These are phyloP conservation scores for Zapornia atra DNA, from an alignment of 2,113 vertebrate species.

Conservation along the genomic window DNA sequence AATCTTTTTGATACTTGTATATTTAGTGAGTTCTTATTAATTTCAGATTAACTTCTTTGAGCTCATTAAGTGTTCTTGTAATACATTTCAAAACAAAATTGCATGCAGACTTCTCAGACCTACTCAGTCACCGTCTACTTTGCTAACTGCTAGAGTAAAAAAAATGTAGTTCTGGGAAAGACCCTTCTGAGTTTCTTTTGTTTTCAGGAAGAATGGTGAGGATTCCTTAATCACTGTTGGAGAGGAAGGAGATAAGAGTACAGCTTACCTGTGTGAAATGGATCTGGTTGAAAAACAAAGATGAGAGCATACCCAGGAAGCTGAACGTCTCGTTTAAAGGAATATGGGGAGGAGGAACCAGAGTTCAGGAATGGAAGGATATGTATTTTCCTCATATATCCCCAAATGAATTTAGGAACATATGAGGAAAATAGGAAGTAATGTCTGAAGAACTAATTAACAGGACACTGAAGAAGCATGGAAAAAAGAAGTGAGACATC, in stretches of 20 bases:
- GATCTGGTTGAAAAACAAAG: background rate
- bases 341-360: background rate
- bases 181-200: background rate
- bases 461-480: background rate
- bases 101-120: background rate
- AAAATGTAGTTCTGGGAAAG: background rate
- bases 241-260: background rate
- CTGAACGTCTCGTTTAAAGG: background rate
- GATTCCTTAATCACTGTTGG: background rate
- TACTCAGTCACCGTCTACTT: background rate
- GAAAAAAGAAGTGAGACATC: background rate
- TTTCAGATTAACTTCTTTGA: background rate
- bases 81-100: background rate
- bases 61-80: background rate
- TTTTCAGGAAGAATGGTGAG: background rate
- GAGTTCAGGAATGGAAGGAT: background rate
- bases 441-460: background rate
- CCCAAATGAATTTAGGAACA: background rate
- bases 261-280: background rate
- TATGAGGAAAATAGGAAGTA: background rate
- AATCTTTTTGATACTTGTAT: background rate
- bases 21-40: background rate
- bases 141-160: background rate
- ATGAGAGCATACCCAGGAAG: background rate
- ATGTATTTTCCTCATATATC: no score